Evolutionary conservation across 2,797 vertebrate genomes (phyloP).

Genomic region (Chaunax sp.): DNA sequence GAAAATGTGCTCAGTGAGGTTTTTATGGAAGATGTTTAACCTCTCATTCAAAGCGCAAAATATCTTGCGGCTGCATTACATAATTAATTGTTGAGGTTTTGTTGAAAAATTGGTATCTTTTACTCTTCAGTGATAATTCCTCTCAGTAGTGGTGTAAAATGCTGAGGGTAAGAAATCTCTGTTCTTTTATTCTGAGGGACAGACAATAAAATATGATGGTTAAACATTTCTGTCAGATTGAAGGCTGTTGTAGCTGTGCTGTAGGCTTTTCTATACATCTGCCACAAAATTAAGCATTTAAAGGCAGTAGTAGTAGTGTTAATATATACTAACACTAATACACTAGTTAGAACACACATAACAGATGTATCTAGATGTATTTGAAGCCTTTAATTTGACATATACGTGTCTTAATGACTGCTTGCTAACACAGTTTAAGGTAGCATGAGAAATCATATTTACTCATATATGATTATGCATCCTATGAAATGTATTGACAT

Average conservation of each 20-base stretch:
- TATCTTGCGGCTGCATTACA: conserved; percentile 41
- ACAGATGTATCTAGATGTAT: too few relatives aligned
- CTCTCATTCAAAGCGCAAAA: conserved; percentile 41
- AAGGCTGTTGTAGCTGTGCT: too few relatives aligned
- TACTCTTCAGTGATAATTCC: conserved; percentile 10
- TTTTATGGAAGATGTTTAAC: conserved; percentile 32
- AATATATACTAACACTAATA: too few relatives aligned
- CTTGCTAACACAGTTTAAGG: too few relatives aligned
- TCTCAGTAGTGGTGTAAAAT: conserved; percentile 1
- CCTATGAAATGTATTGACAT: too few relatives aligned
- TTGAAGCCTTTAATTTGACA: too few relatives aligned
- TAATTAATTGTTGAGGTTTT: conserved; percentile 53
- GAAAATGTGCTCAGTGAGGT: conserved; percentile 20
- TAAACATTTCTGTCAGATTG: not conserved
- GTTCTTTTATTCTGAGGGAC: not conserved
- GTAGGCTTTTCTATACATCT: not conserved
- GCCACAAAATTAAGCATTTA: not conserved
- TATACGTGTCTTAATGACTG: too few relatives aligned
- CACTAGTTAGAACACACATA: too few relatives aligned
- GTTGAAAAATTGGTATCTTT: conserved; percentile 22
- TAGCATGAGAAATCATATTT: too few relatives aligned
- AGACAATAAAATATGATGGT: not conserved
- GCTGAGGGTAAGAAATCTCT: too few relatives aligned
- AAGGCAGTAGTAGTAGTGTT: too few relatives aligned
- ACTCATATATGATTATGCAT: too few relatives aligned